Conservation (phyloP, 1,140 invertebrate genomes). For the Vanessa atalanta region DNA sequence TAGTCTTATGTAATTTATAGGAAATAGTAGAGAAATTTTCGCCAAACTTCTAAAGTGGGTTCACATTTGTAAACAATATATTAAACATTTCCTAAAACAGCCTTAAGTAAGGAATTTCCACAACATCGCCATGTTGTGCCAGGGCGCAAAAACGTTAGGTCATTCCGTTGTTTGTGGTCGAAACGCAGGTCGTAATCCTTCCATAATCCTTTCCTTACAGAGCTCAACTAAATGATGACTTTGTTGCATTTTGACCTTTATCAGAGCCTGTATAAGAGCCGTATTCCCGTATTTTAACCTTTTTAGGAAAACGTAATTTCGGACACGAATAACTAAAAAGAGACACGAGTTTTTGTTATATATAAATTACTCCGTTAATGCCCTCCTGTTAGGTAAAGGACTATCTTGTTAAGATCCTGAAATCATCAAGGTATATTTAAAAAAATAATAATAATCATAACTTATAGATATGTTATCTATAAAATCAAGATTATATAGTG, state of each 20-base stretch:
- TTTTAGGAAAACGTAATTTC: not conserved
- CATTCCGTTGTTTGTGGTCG: constrained; percentile 2
- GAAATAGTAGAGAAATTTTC: too few species aligned
- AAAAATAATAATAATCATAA: too few species aligned
- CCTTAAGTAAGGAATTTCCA: constrained; percentile 1
- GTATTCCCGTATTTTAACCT: too few species aligned
- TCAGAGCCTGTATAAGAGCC: too few species aligned
- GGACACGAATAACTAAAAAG: constrained; percentile 1
- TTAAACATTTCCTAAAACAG: not conserved
- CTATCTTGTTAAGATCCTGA: too few species aligned
- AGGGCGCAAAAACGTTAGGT: constrained; percentile 7
- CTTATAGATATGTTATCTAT: too few species aligned
- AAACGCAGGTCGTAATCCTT: constrained; percentile 1
- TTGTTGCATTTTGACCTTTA: not conserved
- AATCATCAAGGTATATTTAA: too few species aligned
- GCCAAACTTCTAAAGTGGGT: too few species aligned
- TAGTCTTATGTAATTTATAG: too few species aligned
- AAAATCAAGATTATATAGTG: too few species aligned
- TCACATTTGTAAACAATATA: not conserved
- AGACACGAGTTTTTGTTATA: constrained; percentile 1
- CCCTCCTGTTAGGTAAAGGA: too few species aligned
- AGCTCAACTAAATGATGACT: not conserved
- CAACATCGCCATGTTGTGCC: not conserved
- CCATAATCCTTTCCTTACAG: not conserved
- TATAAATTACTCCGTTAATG: not conserved